phyloP scores from a whole-genome alignment of 2,888 invertebrate species.

The Phanerotoma sp. region DNA sequence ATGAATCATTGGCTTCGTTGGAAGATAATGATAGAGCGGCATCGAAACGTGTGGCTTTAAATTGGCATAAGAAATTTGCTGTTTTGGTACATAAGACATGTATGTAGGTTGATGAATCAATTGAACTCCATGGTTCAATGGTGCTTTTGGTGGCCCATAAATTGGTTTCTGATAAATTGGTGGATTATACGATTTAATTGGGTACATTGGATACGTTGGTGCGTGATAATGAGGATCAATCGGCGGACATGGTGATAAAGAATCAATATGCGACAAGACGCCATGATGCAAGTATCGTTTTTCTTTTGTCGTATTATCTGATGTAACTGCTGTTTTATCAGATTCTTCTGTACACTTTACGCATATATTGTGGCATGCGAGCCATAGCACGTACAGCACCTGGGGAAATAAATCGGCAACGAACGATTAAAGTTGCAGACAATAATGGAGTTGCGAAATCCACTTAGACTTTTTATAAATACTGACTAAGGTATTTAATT shows the following conservation, averaged over 20 bases:
- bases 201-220: constrained; percentile 35
- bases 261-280: constrained; percentile 20
- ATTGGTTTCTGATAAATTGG: constrained; percentile 35
- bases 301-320: constrained; percentile 33
- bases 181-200: constrained; percentile 37
- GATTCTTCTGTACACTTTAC: neutral
- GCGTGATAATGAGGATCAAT: constrained; percentile 36
- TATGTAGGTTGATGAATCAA: constrained; percentile 38
- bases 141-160: constrained; percentile 4
- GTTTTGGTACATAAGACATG: constrained; percentile 35
- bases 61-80: constrained; percentile 33
- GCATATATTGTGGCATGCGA: constrained; percentile 36
- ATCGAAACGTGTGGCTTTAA: constrained; percentile 34
- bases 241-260: constrained; percentile 45
- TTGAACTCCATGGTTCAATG: constrained; percentile 28
- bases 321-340: constrained; percentile 26
- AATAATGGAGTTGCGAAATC: too few relatives aligned
- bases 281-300: constrained; percentile 39
- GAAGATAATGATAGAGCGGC: constrained; percentile 19
- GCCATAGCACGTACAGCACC: constrained; percentile 48
- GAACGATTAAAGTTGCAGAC: too few relatives aligned
- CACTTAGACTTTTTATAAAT: too few relatives aligned
- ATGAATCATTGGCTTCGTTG: constrained; percentile 20
- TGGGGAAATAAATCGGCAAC: constrained; percentile 20
- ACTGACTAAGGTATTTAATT: too few relatives aligned